Base-by-base conservation (phyloP, 2,113 vertebrate genomes). In the Carollia perspicillata region DNA sequence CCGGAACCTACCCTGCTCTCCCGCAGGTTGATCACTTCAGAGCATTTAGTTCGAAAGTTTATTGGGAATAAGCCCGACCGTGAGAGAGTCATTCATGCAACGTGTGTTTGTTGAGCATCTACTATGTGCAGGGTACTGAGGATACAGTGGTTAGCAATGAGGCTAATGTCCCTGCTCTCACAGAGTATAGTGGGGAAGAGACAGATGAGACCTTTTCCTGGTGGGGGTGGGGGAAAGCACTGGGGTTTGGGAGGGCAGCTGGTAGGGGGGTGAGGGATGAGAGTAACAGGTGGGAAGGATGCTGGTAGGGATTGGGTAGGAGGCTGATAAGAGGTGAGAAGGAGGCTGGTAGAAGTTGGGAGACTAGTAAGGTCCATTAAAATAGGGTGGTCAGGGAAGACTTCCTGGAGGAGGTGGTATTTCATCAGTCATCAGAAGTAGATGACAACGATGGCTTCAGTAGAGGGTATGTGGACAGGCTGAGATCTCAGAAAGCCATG, bases 21-120 rank as follows among this genome's bases (percentile, higher is more conserved):
- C 33, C 1, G 2, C 0, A 4, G 51, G 51, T 13, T 6, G 1
- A 13, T 22, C 2, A 0, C n/a, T 13, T 26, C 26, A 44, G 6
- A 28, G 17, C 47, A 58, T 22, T 49, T 44, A 30, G n/a, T 80
- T 74, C 30, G 51, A n/a, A 47, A n/a, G 5, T 20, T 58, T 35
- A 33, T 33, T 23, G 51, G 35, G 44, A 51, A 10, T 69, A 79
- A 47, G 63, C 47, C 11, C 40, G n/a, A n/a, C 23, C 5, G 11
- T 22, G 10, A 63, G 51, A 58, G 22, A 72, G 17, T 20, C 9
- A 0, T 4, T 26, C 2, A 0, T 7, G 7, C 30, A 37, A 53
- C 1, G 0, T 30, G 44, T 26, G 30, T 49, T 96, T 83, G 74
- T 12, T 60, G 89, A 90, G 49, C 28, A 53, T 23, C 33, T 90